Evolutionary conservation across 2,113 vertebrate species (phyloP), one percentile per base, ranked within the genome.

Genomic region (Cyanoramphus novaezelandiae): DNA sequence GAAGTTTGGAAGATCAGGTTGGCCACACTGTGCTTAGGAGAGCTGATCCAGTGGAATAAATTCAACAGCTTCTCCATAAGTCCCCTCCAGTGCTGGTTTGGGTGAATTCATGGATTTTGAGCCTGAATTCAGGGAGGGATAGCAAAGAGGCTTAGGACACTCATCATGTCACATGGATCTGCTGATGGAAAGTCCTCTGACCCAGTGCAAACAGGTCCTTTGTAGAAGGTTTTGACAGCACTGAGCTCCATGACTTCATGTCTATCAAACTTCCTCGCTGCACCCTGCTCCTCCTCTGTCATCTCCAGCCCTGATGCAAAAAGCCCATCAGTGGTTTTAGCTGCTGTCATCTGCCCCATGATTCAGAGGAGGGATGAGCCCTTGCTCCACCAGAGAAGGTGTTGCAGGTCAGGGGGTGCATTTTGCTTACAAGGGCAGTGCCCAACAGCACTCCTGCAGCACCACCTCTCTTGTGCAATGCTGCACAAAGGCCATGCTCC

Each of bases 21-120:
- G 82, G 88, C 82, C 85, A 65, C 92, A 84, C 44, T 13, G 60
- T 2, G 1, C 72, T 86, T 86, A 35, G 80, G 65, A 87, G 64
- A 70, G 83, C 91, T 62, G 71, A 52, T 59, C 83, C 76, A 86
- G 72, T 86, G 96, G 94, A 96, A 97, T 86, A 94, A 88, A 88
- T 75, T 27, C 49, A 53, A 88, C 75, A 77, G 52, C 41, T 92
- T 95, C 94, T 95, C 88, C 82, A 28, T 2, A 90, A 68, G 37
- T 77, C 85, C 55, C 21, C 90, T 92, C 86, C 86, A 67, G 46
- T 14, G 10, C 46, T 93, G n/a, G 11, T 44, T 67, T 78, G 52
- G 64, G 46, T 81, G 55, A 70, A 67, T 83, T 81, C 43, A 59
- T 43, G 71, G 44, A 33, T 90, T 88, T 90, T 77, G 47, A 95